Evolutionary conservation across 2,797 vertebrate species (phyloP), one percentile per base, ranked within the genome.

Genomic region (Micrastur ruficollis): DNA sequence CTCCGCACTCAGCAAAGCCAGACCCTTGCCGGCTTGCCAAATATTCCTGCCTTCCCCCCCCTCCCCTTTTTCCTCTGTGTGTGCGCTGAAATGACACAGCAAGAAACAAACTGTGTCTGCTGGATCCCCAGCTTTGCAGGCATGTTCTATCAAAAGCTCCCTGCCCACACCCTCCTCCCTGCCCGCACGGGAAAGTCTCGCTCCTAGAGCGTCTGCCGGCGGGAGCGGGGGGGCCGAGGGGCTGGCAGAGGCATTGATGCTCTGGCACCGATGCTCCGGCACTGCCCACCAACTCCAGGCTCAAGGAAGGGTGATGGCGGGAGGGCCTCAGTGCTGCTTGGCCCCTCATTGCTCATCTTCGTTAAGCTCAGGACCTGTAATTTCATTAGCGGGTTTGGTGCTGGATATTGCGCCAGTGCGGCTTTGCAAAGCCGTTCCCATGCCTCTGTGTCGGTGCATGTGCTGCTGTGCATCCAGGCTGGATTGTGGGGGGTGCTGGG

Each of bases 81-180:
- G n/a, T 58, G 21, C n/a, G 75, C 90, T 86, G 94, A 95, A 97
- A 90, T 96, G 95, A 95, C 92, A 95, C 92, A 93, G 92, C 94
- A 95, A 93, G 96, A 96, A 97, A 87, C 91, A 91, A 94, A 85
- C 75, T 38, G 67, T 90, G 92, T 93, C 92, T 96, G 89, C 87
- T 96, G 96, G 89, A 91, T 95, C 79, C 12, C 80, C 87, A 71
- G 91, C 61, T 96, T 81, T 71, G 68, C 84, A 89, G 89, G 89
- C 81, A 21, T 78, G 65, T 87, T 96, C 91, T 70, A 11, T 87
- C 74, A 32, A 55, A 90, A 92, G 67, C 92, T 91, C 26, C 73
- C 86, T 95, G 89, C 95, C 91, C 80, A 90, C 55, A 70, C 34
- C 74, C 83, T 94, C 89, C 84, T 94, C 94, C 82, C 72, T 93